Percentiles rank a stretch among this genome's conserved stretches.
These are phyloP conservation scores for Anomalospiza imberbis DNA, from an alignment of 2,797 vertebrate genomes.

Conservation along the genomic window DNA sequence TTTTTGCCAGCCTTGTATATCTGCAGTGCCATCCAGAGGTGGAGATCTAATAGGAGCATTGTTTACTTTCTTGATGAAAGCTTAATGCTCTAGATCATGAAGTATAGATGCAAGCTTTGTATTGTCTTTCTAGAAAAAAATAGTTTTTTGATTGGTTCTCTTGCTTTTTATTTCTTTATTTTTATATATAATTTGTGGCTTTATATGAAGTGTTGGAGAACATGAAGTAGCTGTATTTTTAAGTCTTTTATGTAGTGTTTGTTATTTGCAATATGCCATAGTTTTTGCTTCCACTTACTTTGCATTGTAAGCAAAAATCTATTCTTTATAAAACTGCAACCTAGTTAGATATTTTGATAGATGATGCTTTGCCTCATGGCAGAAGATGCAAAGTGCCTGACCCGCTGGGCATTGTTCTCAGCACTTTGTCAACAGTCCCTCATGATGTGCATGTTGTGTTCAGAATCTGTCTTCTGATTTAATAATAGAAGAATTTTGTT, in stretches of 20 bases:
- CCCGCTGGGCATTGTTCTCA: background rate
- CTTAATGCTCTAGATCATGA: background rate
- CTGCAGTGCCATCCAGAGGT: background rate
- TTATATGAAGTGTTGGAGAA: background rate
- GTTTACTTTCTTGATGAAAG: background rate
- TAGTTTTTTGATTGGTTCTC: background rate
- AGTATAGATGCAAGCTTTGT: background rate
- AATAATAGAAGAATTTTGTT: slow-evolving; percentile 28
- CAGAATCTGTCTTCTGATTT: slow-evolving; percentile 20
- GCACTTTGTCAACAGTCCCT: background rate
- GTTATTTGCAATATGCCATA: background rate
- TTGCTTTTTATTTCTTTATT: background rate
- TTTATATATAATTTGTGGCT: background rate
- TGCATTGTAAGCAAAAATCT: background rate
- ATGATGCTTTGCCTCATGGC: background rate
- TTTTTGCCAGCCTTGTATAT: background rate
- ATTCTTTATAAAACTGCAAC: background rate
- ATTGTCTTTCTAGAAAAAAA: background rate
- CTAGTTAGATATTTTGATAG: slow-evolving; percentile 15
- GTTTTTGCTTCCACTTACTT: background rate
- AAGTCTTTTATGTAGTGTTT: background rate
- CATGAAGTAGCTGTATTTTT: background rate
- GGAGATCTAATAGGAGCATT: background rate
- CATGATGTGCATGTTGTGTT: background rate
- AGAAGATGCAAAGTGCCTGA: background rate